Evolutionary conservation across 1,140 invertebrate species (phyloP).

Genomic region (Palaemon carinicauda): DNA sequence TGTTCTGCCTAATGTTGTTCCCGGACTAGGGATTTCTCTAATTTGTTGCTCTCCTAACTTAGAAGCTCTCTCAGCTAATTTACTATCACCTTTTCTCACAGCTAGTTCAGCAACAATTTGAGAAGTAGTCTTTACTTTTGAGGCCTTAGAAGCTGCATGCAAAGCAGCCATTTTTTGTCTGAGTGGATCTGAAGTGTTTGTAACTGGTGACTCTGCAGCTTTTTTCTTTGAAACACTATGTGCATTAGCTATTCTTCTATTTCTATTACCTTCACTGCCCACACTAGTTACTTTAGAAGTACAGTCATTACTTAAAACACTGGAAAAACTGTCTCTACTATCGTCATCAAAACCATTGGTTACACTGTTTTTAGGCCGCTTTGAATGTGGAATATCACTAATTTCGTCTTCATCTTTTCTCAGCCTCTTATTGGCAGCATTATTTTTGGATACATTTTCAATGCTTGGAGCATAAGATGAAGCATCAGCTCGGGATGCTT

Average conservation of each 20-base stretch:
- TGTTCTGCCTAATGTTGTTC: conserved; percentile 51
- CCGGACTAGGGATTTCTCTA: conserved; percentile 18
- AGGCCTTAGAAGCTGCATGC: conserved; percentile 26
- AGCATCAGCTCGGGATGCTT: conserved; percentile 40
- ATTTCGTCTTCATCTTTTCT: conserved; percentile 68
- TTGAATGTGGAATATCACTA: conserved; percentile 56
- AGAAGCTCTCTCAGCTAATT: conserved; percentile 51
- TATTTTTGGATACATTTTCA: conserved; percentile 69
- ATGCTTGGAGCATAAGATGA: conserved; percentile 55
- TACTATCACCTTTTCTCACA: conserved; percentile 63
- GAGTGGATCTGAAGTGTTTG: conserved; percentile 31
- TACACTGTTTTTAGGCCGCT: conserved; percentile 58
- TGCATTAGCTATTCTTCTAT: conserved; percentile 23
- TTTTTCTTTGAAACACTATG: conserved; percentile 36
- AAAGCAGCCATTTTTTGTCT: conserved; percentile 51
- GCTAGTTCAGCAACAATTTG: conserved; percentile 80
- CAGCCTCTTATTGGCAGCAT: conserved; percentile 72
- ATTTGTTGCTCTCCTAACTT: conserved; percentile 54
- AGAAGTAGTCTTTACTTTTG: conserved; percentile 83
- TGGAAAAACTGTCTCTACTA: conserved; percentile 61
- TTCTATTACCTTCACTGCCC: conserved; percentile 40
- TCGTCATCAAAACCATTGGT: conserved; percentile 60
- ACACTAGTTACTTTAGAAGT: conserved; percentile 40
- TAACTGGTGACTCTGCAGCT: background rate
- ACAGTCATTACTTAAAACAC: conserved; percentile 55